A percentile compares a stretch with the other conserved stretches of the same genome.
Evolutionary conservation across 2,888 invertebrate genomes (phyloP).

Genomic region (Hybos culiciformis): DNA sequence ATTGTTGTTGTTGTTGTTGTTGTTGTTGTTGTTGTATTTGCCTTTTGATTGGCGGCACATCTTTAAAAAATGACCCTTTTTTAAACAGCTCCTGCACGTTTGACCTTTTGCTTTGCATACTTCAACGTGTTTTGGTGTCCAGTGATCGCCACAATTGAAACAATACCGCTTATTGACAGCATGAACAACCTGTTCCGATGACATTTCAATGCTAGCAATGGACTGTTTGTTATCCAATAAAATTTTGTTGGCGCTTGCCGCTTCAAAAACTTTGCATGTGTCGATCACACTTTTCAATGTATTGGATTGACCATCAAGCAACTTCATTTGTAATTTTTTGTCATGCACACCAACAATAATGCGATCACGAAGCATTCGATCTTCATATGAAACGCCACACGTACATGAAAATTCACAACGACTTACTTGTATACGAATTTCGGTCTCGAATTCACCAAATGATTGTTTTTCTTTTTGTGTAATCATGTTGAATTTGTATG

Average conservation of each 20-base stretch:
- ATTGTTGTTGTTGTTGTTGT: too few relatives aligned
- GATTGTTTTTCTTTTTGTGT: constrained; percentile 12
- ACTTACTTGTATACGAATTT: constrained; percentile 9
- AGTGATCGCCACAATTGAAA: background rate
- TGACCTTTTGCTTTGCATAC: background rate
- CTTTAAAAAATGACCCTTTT: constrained; percentile 2
- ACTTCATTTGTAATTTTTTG: constrained; percentile 14
- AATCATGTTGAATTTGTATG: constrained; percentile 13
- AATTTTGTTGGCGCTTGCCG: constrained; percentile 11
- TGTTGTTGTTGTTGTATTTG: too few relatives aligned
- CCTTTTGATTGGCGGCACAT: background rate
- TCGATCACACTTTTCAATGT: constrained; percentile 12
- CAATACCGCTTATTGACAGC: background rate
- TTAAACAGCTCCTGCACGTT: constrained; percentile 9
- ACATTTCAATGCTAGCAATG: too few relatives aligned
- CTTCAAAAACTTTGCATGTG: constrained; percentile 12
- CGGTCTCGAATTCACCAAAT: constrained; percentile 13
- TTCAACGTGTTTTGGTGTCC: constrained; percentile 1
- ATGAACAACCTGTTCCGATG: too few relatives aligned
- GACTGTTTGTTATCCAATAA: constrained; percentile 8
- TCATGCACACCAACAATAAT: constrained; percentile 14
- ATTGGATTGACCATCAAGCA: constrained; percentile 14
- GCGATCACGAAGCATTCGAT: constrained; percentile 15
- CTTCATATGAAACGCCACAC: constrained; percentile 13
- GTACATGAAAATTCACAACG: constrained; percentile 14